Conservation (phyloP, 2,113 vertebrate species). For the Rhineura floridana region DNA sequence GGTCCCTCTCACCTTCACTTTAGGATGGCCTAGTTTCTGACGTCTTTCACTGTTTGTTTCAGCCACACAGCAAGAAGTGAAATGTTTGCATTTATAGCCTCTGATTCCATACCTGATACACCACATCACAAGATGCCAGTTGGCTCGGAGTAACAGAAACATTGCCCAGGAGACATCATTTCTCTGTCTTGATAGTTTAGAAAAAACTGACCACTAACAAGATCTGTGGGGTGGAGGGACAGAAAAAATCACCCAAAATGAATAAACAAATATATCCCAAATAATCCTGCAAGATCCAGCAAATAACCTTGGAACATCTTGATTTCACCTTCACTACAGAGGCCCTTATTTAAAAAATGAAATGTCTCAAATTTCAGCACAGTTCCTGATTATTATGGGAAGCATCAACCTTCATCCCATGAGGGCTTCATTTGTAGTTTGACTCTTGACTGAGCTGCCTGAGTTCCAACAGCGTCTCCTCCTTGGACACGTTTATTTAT, state of each 20-base stretch:
- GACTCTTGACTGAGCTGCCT: background rate
- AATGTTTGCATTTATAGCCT: background rate
- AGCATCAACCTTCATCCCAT: background rate
- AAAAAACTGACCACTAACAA: conserved; percentile 2
- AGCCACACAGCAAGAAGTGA: background rate
- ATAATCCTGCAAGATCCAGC: conserved; percentile 15
- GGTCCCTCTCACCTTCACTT: background rate
- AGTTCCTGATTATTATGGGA: background rate
- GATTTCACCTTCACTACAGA: conserved; percentile 1
- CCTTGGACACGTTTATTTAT: background rate
- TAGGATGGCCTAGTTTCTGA: fast-evolving
- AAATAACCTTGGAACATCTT: background rate
- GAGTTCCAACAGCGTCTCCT: too few relatives aligned
- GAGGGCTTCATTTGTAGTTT: background rate
- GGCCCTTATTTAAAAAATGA: background rate
- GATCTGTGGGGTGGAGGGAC: background rate
- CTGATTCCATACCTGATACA: background rate
- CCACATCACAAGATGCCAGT: background rate
- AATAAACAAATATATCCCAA: conserved; percentile 19
- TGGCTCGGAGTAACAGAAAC: conserved; percentile 4
- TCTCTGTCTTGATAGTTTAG: conserved; percentile 20
- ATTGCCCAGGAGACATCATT: background rate
- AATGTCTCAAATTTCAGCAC: background rate
- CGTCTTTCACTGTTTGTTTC: background rate
- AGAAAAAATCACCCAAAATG: conserved; percentile 5